Evolutionary conservation across 1,140 invertebrate genomes (phyloP), one percentile per base, ranked within the genome.

Genomic region (Ceratosolen solmsi): DNA sequence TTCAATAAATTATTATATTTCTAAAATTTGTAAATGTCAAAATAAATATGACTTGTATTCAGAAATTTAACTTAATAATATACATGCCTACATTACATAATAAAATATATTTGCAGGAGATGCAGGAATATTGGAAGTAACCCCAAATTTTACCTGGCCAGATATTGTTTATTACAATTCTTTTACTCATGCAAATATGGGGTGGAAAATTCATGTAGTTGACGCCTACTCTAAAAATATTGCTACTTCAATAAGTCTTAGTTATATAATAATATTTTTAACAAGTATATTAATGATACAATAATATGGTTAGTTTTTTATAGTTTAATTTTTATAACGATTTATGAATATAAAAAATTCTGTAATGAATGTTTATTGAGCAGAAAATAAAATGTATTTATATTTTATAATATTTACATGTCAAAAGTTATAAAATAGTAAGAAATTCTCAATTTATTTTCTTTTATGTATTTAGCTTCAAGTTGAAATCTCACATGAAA

Each of bases 161-260:
- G 97, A 98, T 89, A 93, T 94, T 15, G 96, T 99, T 25, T 99
- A 98, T 91, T 99, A 98, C 88, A 96, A 98, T 90, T 98, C 96
- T 73, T 98, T 97, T 90, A 97, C 96, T 0, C 96, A 97, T 84
- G 93, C 95, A 1, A 96, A 97, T 86, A 97, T 98, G 96, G 97
- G 97, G 30, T 97, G 96, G 94, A 96, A 96, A 90, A 96, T 98
- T 84, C 94, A 96, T 84, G 94, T 98, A 30, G 94, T 98, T 0
- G 96, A 98, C 85, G 93, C 92, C 83, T 95, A 94, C 83, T 89
- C 84, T 0, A 83, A 54, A 74, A 86, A 63, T 65, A 11, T 33
- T 49, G 68, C 79, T 25, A 33, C 75, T 25, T 76, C 60, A 51
- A 36, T 30, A 8, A 41, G 13, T 51, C 36, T 72, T 0, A 65